These are phyloP conservation scores for Colostygia pectinataria DNA, from an alignment of 2,888 invertebrate species.

Conservation along the genomic window DNA sequence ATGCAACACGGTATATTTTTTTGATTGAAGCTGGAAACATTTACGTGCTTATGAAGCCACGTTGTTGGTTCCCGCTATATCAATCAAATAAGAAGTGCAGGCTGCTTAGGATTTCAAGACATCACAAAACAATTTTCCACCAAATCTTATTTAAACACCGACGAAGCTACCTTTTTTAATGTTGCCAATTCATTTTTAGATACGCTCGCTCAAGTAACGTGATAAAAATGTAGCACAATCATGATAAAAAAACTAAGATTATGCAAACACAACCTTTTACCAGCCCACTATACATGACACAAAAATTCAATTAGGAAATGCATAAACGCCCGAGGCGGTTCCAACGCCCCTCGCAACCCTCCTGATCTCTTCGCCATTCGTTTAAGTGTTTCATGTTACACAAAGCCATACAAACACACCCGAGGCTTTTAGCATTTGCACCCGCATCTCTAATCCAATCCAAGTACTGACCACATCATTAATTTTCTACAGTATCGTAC, in stretches of 20 bases:
- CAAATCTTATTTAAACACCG: no score
- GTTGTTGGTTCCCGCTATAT: no score
- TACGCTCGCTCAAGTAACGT: no score
- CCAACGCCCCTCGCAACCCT: slow-evolving; percentile 44
- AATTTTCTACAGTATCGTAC: slow-evolving; percentile 78
- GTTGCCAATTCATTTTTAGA: no score
- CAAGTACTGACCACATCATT: slow-evolving; percentile 80
- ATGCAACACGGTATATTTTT: no score
- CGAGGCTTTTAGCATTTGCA: slow-evolving; percentile 73
- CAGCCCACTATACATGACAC: slow-evolving; percentile 38
- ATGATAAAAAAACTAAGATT: background rate
- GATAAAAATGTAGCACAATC: no score
- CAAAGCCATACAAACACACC: slow-evolving; percentile 70
- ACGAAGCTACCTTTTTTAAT: no score
- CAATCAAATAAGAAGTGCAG: no score
- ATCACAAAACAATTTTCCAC: no score
- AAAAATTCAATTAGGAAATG: slow-evolving; percentile 51
- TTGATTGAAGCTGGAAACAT: no score
- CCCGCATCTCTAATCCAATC: slow-evolving; percentile 73
- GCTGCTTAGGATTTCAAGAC: no score
- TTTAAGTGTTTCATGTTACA: slow-evolving; percentile 71
- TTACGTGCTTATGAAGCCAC: no score
- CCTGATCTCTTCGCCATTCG: slow-evolving; percentile 53
- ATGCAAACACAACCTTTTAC: slow-evolving; percentile 25
- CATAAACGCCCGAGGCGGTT: slow-evolving; percentile 45